Base-by-base conservation (phyloP, 2,888 invertebrate species). In the Morpho deidamia region DNA sequence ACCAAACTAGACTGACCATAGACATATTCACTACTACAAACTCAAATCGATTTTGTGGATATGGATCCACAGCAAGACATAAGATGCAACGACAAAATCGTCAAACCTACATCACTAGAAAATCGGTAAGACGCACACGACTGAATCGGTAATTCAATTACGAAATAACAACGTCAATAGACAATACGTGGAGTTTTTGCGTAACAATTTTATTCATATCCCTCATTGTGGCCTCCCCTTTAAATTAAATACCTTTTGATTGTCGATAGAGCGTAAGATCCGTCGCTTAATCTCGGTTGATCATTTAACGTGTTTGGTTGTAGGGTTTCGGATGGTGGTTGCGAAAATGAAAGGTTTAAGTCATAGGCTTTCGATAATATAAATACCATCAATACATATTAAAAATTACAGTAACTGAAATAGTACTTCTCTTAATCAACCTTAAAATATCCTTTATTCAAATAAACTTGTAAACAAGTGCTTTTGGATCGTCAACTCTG, bases 231-330 rank as follows among this genome's bases (percentile, higher is more conserved):
- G 55, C 42, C 51, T 51, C 60, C 62, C 60, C 58, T 58, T 60
- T 55, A 59, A 54, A 71, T 72, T 70, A 75, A 70, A 69, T 68
- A 66, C 66, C 73, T 70, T 78, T 85, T 82, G 78, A 76, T 71
- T 72, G 70, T 70, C 80, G 70, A 75, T 73, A 74, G 78, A 77
- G 82, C 83, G 81, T 69, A 74, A 78, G 73, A 78, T 70, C 71
- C 74, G 74, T 61, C 67, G 63, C 70, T 72, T 83, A 82, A 83
- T 83, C 81, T 78, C 72, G 64, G 76, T 72, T 81, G 81, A 81
- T 83, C 79, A 78, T 80, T 83, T 81, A 64, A 64, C 63, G 67
- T 65, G 68, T 62, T 61, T 65, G 62, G 65, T 69, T 70, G 67
- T 65, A 60, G 67, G 71, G 67, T 53, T 67, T 69, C 68, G 62